phyloP scores from a whole-genome alignment of 1,140 invertebrate species.

The Globodera ellingtonae region DNA sequence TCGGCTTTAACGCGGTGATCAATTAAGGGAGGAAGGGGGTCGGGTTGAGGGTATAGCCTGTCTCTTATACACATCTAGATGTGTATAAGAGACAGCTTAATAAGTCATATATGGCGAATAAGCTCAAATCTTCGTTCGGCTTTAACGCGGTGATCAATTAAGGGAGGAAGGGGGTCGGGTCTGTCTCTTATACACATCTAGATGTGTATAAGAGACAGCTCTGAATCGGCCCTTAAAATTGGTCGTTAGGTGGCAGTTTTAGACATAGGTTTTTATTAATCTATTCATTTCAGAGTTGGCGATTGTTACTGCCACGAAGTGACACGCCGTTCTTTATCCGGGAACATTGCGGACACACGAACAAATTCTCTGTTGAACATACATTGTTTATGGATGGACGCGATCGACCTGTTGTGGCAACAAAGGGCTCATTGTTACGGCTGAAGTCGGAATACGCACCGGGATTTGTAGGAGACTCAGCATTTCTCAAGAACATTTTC shows the following conservation, averaged over 20 bases:
- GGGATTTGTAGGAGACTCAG: conserved; percentile 57
- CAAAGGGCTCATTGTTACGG: conserved; percentile 25
- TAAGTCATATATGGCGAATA: too few relatives aligned
- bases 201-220: too few relatives aligned
- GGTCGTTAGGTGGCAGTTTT: conserved; percentile 6
- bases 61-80: too few relatives aligned
- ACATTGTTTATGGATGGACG: conserved; percentile 45
- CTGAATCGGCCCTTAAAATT: too few relatives aligned
- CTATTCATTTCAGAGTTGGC: conserved; percentile 53
- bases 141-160: too few relatives aligned
- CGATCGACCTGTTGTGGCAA: conserved; percentile 55
- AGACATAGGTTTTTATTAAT: conserved; percentile 14
- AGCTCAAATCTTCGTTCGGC: too few relatives aligned
- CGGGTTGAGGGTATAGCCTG: too few relatives aligned
- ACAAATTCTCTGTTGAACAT: conserved; percentile 63
- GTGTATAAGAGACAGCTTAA: too few relatives aligned
- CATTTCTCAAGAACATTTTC: conserved; percentile 55
- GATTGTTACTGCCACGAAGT: conserved; percentile 43
- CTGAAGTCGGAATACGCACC: conserved; percentile 47
- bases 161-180: too few relatives aligned
- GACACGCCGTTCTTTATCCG: conserved; percentile 58
- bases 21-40: too few relatives aligned
- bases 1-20: conserved; percentile 55
- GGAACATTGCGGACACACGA: conserved; percentile 62
- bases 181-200: too few relatives aligned